A percentile compares a stretch with the other conserved stretches of the same genome.
phyloP scores from a whole-genome alignment of 30 jellyfish, hydroid and myxozoan species.

The Hydractinia symbiolongicarpus region DNA sequence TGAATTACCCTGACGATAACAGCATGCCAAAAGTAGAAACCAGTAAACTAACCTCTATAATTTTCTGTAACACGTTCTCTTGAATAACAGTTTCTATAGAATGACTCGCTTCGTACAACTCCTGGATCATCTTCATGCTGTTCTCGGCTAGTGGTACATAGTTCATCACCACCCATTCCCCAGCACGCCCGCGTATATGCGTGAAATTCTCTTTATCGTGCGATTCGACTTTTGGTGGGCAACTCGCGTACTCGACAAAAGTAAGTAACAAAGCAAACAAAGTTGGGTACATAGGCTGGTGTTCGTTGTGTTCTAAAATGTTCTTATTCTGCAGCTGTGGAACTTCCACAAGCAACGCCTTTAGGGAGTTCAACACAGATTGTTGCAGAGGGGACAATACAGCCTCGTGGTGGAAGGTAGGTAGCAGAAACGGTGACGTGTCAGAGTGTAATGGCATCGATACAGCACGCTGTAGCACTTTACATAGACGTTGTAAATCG shows the following conservation, averaged over 20 bases:
- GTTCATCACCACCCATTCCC: slow-evolving; percentile 79
- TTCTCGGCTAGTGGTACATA: slow-evolving; percentile 90
- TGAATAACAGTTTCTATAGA: slow-evolving; percentile 53
- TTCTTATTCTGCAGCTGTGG: slow-evolving; percentile 38
- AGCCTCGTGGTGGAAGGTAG: slow-evolving; percentile 77
- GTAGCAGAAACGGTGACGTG: slow-evolving; percentile 75
- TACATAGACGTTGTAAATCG: slow-evolving; percentile 77
- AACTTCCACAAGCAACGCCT: slow-evolving; percentile 51
- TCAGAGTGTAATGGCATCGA: slow-evolving; percentile 87
- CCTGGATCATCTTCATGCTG: slow-evolving; percentile 56
- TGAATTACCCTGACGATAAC: too few species aligned
- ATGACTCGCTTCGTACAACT: slow-evolving; percentile 44
- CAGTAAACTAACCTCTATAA: slow-evolving; percentile 46
- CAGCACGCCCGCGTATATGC: slow-evolving; percentile 42
- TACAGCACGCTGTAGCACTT: slow-evolving; percentile 60
- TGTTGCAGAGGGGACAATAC: slow-evolving; percentile 77
- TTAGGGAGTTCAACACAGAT: slow-evolving; percentile 46
- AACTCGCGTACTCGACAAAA: slow-evolving; percentile 80
- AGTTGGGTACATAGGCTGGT: slow-evolving; percentile 71
- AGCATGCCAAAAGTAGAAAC: too few species aligned
- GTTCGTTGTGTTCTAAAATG: slow-evolving; percentile 46
- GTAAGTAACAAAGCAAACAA: slow-evolving; percentile 49
- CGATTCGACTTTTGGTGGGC: slow-evolving; percentile 86
- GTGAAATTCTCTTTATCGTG: slow-evolving; percentile 21
- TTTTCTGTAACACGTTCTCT: slow-evolving; percentile 53